Conservation (phyloP, 2,113 vertebrate species). For the Colinus virginianus region DNA sequence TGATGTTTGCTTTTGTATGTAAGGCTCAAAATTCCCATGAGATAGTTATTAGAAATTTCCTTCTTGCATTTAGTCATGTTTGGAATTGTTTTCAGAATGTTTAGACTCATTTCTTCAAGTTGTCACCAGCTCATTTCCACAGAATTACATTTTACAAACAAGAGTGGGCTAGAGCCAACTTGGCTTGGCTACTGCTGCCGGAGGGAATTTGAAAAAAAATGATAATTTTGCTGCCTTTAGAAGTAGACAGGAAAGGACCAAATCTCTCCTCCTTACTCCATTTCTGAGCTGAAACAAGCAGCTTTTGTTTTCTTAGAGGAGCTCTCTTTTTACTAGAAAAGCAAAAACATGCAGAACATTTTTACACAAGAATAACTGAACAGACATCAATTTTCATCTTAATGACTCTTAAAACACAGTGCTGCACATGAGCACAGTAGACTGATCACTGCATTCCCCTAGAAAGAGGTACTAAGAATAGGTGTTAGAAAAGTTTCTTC, state of each 20-base stretch:
- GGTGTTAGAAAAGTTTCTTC: background rate
- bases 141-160: constrained; percentile 79
- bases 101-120: constrained; percentile 74
- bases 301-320: constrained; percentile 10
- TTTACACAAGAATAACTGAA: background rate
- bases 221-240: constrained; percentile 65
- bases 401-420: background rate
- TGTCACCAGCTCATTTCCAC: constrained; percentile 80
- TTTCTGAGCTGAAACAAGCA: background rate
- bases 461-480: background rate
- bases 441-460: background rate
- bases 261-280: constrained; percentile 29
- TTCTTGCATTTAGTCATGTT: constrained; percentile 65
- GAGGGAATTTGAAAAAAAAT: constrained; percentile 72
- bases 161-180: constrained; percentile 69
- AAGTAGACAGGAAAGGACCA: constrained; percentile 49
- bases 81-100: constrained; percentile 74
- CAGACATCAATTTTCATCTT: background rate
- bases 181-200: constrained; percentile 68
- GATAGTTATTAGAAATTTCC: constrained; percentile 46
- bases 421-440: background rate
- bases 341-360: background rate
- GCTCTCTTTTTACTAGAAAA: background rate
- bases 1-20: background rate
- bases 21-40: constrained; percentile 9